Conservation (phyloP, 2,797 vertebrate genomes). For the Sphenodon punctatus region DNA sequence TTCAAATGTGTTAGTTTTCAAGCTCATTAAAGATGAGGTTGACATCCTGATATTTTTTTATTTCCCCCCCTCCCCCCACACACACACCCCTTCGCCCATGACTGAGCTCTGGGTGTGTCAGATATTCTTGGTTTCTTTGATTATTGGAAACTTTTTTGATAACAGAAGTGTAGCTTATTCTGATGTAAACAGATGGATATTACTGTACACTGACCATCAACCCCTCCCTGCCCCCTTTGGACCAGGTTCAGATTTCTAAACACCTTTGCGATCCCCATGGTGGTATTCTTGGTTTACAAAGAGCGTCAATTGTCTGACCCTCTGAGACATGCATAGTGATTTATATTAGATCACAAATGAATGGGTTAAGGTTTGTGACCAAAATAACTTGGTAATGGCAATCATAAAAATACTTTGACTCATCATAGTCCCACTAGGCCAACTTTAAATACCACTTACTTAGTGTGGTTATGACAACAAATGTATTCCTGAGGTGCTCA, state of each 20-base stretch:
- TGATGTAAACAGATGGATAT: constrained; percentile 44
- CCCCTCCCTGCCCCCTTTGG: too few species aligned
- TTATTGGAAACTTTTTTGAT: constrained; percentile 17
- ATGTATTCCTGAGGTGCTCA: fast-evolving
- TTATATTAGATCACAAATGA: background rate
- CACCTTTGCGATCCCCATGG: background rate
- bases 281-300: background rate
- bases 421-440: background rate
- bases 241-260: too few species aligned
- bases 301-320: background rate
- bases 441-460: background rate
- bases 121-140: constrained; percentile 39
- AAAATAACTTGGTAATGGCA: background rate
- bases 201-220: too few species aligned
- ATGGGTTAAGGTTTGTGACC: background rate
- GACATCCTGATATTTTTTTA: constrained; percentile 28
- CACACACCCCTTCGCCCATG: constrained; percentile 11
- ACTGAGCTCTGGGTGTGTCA: constrained; percentile 52
- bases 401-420: too few species aligned
- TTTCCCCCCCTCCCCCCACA: too few species aligned
- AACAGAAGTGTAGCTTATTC: constrained; percentile 45
- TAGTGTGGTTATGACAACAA: background rate
- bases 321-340: background rate
- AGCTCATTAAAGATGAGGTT: background rate
- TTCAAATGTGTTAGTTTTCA: constrained; percentile 26